These are phyloP conservation scores for Eurystomus gularis DNA, from an alignment of 2,113 vertebrate genomes.

Conservation along the genomic window DNA sequence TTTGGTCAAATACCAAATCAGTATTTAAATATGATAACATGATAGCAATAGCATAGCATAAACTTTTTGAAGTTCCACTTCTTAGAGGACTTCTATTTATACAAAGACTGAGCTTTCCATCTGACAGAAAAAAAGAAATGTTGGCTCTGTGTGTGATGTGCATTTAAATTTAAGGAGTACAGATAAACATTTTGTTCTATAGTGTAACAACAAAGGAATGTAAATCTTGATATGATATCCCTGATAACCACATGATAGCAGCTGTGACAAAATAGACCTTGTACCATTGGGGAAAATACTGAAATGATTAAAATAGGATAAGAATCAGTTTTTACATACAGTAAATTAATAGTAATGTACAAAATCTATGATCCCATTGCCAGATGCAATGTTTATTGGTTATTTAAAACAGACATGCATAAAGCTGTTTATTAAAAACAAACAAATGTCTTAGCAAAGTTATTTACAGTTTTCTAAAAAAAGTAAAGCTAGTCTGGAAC, in stretches of 20 bases:
- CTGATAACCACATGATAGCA: background rate
- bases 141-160: fast-evolving
- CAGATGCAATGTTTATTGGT: background rate
- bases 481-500: background rate
- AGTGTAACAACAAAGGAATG: background rate
- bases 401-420: background rate
- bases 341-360: background rate
- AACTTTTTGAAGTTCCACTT: background rate
- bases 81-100: background rate
- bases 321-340: background rate
- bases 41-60: background rate
- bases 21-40: background rate
- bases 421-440: background rate
- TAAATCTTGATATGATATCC: background rate
- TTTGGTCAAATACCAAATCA: background rate
- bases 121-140: background rate
- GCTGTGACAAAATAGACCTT: background rate
- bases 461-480: background rate
- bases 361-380: background rate
- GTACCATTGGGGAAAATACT: background rate
- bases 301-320: background rate
- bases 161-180: background rate
- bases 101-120: background rate
- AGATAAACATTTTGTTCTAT: background rate
- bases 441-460: background rate